A percentile compares a stretch with the other conserved stretches of the same genome.
phyloP scores from a whole-genome alignment of 2,888 invertebrate genomes.

The Chydorus sphaericus region DNA sequence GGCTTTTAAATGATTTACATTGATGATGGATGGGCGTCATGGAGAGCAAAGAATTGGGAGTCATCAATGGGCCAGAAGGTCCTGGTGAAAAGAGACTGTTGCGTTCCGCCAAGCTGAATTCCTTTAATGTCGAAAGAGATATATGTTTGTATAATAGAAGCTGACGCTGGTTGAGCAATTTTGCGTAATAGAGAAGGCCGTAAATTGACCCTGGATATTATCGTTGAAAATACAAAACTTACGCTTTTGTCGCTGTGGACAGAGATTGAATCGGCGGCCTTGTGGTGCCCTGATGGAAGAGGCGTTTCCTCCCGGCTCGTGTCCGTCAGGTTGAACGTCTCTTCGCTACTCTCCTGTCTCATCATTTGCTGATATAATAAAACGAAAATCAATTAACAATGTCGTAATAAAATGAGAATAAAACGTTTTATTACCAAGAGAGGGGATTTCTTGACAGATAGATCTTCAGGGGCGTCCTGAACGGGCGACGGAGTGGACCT shows the following conservation, averaged over 20 bases:
- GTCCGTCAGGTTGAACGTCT: neutral
- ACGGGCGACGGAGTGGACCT: constrained; percentile 27
- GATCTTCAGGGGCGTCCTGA: constrained; percentile 38
- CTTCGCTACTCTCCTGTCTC: neutral
- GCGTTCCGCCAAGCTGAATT: constrained; percentile 1
- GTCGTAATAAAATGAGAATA: neutral
- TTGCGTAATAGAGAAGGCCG: no score
- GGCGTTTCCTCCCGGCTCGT: neutral
- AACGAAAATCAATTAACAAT: neutral
- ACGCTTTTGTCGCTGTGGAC: neutral
- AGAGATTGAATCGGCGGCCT: neutral
- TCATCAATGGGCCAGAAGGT: neutral
- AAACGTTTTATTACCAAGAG: neutral
- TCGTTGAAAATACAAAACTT: neutral
- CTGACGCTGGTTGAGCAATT: no score
- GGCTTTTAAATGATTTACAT: neutral
- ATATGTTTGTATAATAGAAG: no score
- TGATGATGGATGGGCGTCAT: constrained; percentile 7
- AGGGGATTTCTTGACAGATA: constrained; percentile 40
- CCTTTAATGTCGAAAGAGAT: no score
- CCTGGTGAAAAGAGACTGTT: constrained; percentile 8
- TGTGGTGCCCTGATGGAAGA: neutral
- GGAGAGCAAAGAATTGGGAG: constrained; percentile 1
- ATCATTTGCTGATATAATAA: neutral
- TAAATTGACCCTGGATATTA: neutral